phyloP scores from a whole-genome alignment of 2,797 vertebrate genomes.

The Lateolabrax maculatus region DNA sequence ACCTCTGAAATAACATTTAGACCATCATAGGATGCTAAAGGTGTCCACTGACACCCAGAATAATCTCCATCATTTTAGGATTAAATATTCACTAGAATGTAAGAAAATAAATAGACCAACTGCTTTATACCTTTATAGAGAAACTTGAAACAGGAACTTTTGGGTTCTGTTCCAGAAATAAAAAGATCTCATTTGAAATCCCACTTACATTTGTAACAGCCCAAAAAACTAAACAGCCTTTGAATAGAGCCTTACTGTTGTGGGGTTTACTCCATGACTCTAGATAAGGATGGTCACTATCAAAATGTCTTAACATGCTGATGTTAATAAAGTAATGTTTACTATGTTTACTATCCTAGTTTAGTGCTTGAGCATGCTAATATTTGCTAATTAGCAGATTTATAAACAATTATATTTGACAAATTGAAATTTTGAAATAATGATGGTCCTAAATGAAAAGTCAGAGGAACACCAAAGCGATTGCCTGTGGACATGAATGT shows the following conservation, averaged over 20 bases:
- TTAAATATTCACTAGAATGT: neutral
- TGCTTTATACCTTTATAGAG: neutral
- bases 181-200: neutral
- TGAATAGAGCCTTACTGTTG: neutral
- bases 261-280: neutral
- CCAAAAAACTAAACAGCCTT: neutral
- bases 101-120: too few relatives aligned
- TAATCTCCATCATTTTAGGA: neutral
- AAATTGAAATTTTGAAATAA: too few relatives aligned
- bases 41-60: neutral
- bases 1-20: neutral
- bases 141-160: neutral
- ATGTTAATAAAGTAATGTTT: too few relatives aligned
- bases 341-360: too few relatives aligned
- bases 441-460: too few relatives aligned
- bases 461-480: too few relatives aligned
- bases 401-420: too few relatives aligned
- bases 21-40: neutral
- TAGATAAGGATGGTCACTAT: neutral
- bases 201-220: neutral
- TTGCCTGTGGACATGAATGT: too few relatives aligned
- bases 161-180: neutral
- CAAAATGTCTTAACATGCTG: neutral
- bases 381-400: too few relatives aligned
- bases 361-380: too few relatives aligned